Conservation (phyloP, 2,888 invertebrate species). For the Schrankia costaestrigalis region DNA sequence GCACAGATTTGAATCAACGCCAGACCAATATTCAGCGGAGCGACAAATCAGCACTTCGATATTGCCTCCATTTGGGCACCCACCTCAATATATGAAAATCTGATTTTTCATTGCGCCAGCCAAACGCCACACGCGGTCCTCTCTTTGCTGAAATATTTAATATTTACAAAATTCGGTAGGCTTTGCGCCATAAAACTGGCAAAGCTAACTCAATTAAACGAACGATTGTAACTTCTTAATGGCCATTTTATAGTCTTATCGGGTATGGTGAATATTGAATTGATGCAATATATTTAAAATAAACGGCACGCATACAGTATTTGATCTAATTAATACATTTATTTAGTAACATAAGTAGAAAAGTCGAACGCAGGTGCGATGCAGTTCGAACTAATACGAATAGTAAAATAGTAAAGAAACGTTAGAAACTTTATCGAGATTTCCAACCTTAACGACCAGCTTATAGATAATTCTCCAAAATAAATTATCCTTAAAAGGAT, state of each 20-base stretch:
- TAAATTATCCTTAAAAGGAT: too few relatives aligned
- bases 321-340: slow-evolving; percentile 12
- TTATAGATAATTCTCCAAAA: too few relatives aligned
- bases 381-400: too few relatives aligned
- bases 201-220: slow-evolving; percentile 45
- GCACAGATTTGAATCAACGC: slow-evolving; percentile 73
- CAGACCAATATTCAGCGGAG: slow-evolving; percentile 74
- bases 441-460: too few relatives aligned
- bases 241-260: slow-evolving; percentile 48
- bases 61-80: slow-evolving; percentile 76
- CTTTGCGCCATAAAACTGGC: slow-evolving; percentile 36
- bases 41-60: slow-evolving; percentile 79
- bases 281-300: slow-evolving; percentile 27
- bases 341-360: slow-evolving; percentile 12
- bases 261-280: slow-evolving; percentile 37
- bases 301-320: slow-evolving; percentile 9
- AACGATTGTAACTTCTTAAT: slow-evolving; percentile 53
- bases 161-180: slow-evolving; percentile 39
- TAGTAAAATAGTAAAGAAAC: too few relatives aligned
- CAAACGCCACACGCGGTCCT: slow-evolving; percentile 23
- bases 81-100: slow-evolving; percentile 72
- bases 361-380: too few relatives aligned
- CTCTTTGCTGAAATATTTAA: slow-evolving; percentile 31
- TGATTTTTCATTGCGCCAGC: slow-evolving; percentile 62
- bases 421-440: too few relatives aligned